A percentile compares a stretch with the other conserved stretches of the same genome.
These are phyloP conservation scores for Champsocephalus esox DNA, from an alignment of 2,797 vertebrate species.

Conservation along the genomic window DNA sequence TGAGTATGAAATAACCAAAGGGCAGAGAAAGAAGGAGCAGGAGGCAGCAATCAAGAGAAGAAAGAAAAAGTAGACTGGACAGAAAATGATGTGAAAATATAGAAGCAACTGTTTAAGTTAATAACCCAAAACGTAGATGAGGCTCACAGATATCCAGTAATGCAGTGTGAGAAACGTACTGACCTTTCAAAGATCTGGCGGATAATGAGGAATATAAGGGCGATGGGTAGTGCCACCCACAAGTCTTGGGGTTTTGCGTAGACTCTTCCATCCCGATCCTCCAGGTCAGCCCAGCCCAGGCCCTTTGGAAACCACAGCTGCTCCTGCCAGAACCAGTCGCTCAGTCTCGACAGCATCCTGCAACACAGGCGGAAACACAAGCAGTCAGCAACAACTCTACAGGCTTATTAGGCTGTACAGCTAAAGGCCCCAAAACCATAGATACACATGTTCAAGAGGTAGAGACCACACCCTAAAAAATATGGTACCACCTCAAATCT, in stretches of 20 bases:
- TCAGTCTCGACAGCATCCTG: conserved; percentile 92
- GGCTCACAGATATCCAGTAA: conserved; percentile 3
- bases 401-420: conserved; percentile 17
- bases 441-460: conserved; percentile 1
- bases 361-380: conserved; percentile 18
- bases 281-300: conserved; percentile 94
- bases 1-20: neutral
- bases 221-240: conserved; percentile 91
- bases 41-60: neutral
- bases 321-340: conserved; percentile 95
- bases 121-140: neutral
- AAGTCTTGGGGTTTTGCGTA: conserved; percentile 92
- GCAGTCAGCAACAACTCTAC: conserved; percentile 13
- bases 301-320: conserved; percentile 93
- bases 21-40: neutral
- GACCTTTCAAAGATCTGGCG: conserved; percentile 94
- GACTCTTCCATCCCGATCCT: conserved; percentile 89
- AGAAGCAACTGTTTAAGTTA: conserved; percentile 18
- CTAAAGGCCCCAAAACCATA: neutral
- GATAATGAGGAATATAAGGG: conserved; percentile 91
- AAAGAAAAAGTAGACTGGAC: neutral
- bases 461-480: conserved; percentile 2
- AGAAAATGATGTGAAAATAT: conserved; percentile 1
- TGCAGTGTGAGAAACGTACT: conserved; percentile 52
- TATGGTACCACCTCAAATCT: neutral